phyloP scores from a whole-genome alignment of 2,888 invertebrate genomes.

The Drosophila austrosaltans region DNA sequence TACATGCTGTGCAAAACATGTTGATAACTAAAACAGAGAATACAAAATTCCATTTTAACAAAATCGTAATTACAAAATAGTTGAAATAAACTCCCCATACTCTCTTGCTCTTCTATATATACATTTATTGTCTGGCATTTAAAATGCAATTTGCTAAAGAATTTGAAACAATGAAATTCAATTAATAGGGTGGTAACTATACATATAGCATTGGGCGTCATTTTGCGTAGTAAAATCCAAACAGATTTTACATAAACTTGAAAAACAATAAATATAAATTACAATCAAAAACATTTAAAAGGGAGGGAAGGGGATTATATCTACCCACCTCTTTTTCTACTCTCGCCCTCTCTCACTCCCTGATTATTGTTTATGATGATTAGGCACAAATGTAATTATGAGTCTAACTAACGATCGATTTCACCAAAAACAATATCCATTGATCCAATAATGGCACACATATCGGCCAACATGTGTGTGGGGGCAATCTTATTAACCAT shows the following conservation, averaged over 20 bases:
- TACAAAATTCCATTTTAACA: conserved; percentile 5
- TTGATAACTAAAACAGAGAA: not conserved
- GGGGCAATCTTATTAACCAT: conserved; percentile 87
- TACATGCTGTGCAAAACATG: not conserved
- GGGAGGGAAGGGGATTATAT: not conserved
- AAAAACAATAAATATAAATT: conserved; percentile 42
- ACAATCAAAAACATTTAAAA: conserved; percentile 38
- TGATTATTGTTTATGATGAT: not conserved
- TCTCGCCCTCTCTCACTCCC: not conserved
- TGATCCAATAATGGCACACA: conserved; percentile 90
- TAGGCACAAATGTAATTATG: too few relatives aligned
- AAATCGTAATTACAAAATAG: conserved; percentile 61
- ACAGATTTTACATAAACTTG: conserved; percentile 45
- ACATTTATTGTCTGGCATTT: conserved; percentile 31
- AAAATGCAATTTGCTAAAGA: conserved; percentile 62
- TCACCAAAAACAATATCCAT: conserved; percentile 87
- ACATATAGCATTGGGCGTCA: conserved; percentile 15
- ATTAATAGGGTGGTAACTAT: conserved; percentile 44
- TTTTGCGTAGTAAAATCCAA: conserved; percentile 45
- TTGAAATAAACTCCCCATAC: conserved; percentile 18
- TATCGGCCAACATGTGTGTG: conserved; percentile 90
- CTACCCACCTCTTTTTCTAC: not conserved
- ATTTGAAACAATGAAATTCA: conserved; percentile 63
- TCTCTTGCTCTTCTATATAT: not conserved
- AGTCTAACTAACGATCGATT: conserved; percentile 85